phyloP scores from a whole-genome alignment of 2,888 invertebrate species.

The Itoplectis maculator region DNA sequence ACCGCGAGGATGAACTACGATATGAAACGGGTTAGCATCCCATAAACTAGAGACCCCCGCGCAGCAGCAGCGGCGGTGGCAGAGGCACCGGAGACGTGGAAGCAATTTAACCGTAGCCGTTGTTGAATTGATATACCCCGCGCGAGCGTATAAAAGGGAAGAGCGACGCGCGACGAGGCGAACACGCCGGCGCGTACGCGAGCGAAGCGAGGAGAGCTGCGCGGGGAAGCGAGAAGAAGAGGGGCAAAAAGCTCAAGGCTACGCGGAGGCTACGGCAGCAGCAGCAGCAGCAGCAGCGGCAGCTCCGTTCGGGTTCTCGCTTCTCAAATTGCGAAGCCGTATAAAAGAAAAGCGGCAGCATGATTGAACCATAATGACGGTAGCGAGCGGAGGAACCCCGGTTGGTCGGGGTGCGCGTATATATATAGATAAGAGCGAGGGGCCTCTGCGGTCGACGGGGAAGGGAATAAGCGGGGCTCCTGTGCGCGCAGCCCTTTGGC shows the following conservation, averaged over 20 bases:
- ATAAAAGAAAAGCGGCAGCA: constrained; percentile 76
- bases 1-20: constrained; percentile 67
- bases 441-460: constrained; percentile 19
- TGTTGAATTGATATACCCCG: constrained; percentile 80
- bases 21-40: constrained; percentile 74
- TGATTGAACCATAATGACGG: constrained; percentile 80
- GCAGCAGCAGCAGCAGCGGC: too few relatives aligned
- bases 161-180: constrained; percentile 60
- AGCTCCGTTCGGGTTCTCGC: constrained; percentile 53
- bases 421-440: constrained; percentile 7
- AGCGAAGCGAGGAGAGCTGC: too few relatives aligned
- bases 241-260: constrained; percentile 3
- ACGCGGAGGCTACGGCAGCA: not conserved
- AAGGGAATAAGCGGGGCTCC: not conserved
- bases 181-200: constrained; percentile 66
- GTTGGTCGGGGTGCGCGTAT: not conserved
- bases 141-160: constrained; percentile 76
- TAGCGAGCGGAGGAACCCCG: constrained; percentile 37
- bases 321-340: constrained; percentile 77
- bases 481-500: constrained; percentile 17
- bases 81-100: constrained; percentile 76
- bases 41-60: constrained; percentile 73
- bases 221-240: constrained; percentile 1
- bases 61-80: too few relatives aligned
- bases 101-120: constrained; percentile 79